These are phyloP conservation scores for Macrophya annulata DNA, from an alignment of 2,888 invertebrate species.

Conservation along the genomic window DNA sequence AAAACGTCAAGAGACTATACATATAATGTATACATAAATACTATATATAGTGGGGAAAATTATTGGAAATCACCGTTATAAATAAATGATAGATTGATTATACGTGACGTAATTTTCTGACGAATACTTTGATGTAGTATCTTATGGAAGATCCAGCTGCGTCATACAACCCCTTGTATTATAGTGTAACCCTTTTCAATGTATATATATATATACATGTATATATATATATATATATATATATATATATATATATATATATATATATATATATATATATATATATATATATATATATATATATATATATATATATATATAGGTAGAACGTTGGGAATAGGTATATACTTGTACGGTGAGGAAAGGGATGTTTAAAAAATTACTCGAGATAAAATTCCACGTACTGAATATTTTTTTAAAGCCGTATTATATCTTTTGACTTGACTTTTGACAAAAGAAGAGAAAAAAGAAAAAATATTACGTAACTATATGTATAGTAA, in stretches of 20 bases:
- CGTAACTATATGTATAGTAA: background rate
- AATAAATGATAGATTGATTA: slow-evolving; percentile 1
- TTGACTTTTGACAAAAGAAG: too few relatives aligned
- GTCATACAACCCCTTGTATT: slow-evolving; percentile 6
- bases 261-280: too few relatives aligned
- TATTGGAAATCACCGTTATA: background rate
- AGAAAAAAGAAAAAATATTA: slow-evolving; percentile 22
- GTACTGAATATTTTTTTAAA: slow-evolving; percentile 16
- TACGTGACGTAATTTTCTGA: background rate
- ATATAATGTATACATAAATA: too few relatives aligned
- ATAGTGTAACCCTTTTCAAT: background rate
- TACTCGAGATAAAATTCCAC: slow-evolving; percentile 21
- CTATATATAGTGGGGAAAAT: background rate
- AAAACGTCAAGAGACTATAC: too few relatives aligned
- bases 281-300: too few relatives aligned
- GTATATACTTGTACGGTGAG: background rate
- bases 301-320: too few relatives aligned
- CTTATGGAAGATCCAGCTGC: background rate
- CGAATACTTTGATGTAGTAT: background rate
- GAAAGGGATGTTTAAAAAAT: slow-evolving; percentile 11
- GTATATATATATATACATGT: too few relatives aligned
- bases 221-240: too few relatives aligned
- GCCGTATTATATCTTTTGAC: background rate
- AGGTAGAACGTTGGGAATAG: background rate
- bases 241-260: too few relatives aligned